Evolutionary conservation across 2,888 invertebrate genomes (phyloP).

Genomic region (Callinectes sapidus): DNA sequence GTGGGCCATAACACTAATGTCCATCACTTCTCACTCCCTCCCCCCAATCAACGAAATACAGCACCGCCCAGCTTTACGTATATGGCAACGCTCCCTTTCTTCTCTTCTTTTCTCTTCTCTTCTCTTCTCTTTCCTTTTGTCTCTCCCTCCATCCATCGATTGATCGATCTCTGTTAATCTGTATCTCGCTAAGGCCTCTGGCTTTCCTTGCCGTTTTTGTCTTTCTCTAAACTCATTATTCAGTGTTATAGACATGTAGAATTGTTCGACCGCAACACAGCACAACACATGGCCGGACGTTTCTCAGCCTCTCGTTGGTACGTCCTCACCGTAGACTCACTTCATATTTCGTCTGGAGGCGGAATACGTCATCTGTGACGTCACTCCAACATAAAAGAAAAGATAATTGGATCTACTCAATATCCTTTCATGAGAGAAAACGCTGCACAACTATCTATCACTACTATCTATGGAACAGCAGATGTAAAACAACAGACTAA

Average conservation of each 20-base stretch:
- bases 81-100: not conserved
- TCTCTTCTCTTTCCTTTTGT: not conserved
- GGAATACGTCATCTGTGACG: too few relatives aligned
- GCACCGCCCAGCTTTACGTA: not conserved
- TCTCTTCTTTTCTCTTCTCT: not conserved
- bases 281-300: not conserved
- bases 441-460: too few relatives aligned
- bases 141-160: constrained; percentile 6
- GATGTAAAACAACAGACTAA: too few relatives aligned
- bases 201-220: not conserved
- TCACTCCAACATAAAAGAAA: too few relatives aligned
- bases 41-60: not conserved
- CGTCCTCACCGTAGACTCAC: too few relatives aligned
- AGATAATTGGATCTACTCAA: too few relatives aligned
- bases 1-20: not conserved
- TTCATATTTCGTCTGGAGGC: too few relatives aligned
- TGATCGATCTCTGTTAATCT: not conserved
- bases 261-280: not conserved
- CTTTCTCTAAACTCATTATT: not conserved
- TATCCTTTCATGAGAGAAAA: too few relatives aligned
- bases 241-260: not conserved
- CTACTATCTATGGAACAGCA: too few relatives aligned
- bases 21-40: not conserved
- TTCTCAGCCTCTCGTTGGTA: too few relatives aligned
- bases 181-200: not conserved